Evolutionary conservation across 2,888 invertebrate species (phyloP).

Genomic region (Leucophenga montana): DNA sequence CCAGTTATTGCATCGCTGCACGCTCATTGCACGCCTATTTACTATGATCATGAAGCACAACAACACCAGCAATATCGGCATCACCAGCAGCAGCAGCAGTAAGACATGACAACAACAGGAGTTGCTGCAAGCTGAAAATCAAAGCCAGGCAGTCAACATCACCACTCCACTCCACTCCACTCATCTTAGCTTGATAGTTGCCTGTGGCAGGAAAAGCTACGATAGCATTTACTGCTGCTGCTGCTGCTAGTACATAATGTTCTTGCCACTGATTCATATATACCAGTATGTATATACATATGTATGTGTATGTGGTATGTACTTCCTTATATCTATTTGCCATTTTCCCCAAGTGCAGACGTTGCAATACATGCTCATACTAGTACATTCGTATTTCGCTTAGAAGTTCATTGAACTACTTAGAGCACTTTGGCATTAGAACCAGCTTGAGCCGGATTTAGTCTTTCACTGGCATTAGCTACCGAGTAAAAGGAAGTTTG

Average conservation of each 20-base stretch:
- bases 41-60: constrained; percentile 12
- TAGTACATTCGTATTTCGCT: background rate
- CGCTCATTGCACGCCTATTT: constrained; percentile 17
- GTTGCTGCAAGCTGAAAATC: constrained; percentile 12
- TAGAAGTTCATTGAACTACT: constrained; percentile 18
- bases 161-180: background rate
- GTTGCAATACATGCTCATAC: too few species aligned
- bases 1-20: constrained; percentile 12
- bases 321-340: too few species aligned
- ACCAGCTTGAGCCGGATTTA: background rate
- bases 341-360: background rate
- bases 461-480: background rate
- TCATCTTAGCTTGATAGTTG: background rate
- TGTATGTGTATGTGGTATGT: too few species aligned
- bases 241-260: background rate
- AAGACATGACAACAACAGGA: constrained; percentile 19
- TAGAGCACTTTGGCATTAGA: constrained; percentile 5
- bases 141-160: constrained; percentile 9
- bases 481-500: too few species aligned
- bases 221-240: background rate
- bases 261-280: too few species aligned
- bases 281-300: too few species aligned
- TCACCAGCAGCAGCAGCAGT: background rate
- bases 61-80: background rate
- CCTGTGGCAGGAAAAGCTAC: constrained; percentile 9